Base-by-base conservation (phyloP, 2,797 vertebrate genomes). In the Paratrypauchen microcephalus region DNA sequence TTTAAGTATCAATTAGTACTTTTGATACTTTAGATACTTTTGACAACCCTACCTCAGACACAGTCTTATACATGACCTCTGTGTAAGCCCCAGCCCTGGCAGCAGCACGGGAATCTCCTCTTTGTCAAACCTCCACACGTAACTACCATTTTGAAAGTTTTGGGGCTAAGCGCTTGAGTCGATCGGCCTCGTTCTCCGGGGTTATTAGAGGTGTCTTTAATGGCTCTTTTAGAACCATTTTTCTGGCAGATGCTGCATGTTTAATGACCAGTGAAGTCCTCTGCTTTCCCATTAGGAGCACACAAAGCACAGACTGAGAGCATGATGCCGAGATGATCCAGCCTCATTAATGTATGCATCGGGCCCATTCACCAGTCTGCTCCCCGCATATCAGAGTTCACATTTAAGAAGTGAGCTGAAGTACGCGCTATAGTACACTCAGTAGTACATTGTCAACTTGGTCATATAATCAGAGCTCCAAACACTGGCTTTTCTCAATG, bases 331-430 rank as follows among this genome's bases (percentile, higher is more conserved):
- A 72, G 36, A 83, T 87, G 73, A 80, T 70, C 77, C 65, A n/a
- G 69, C 69, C 77, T 86, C 79, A 88, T 91, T 85, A 85, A 91
- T 82, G 85, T 79, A 89, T 88, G 78, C 77, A 89, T 78, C 9
- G 55, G 55, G 54, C 54, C 72, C 80, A 71, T 78, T 71, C 68
- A 52, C 50, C 61, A 72, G 73, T 62, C n/a, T 48, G 69, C 65
- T 68, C 30, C 41, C 2, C 13, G 81, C 36, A 75, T 65, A 52
- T 58, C 74, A 71, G 28, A 24, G 65, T 67, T 71, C 64, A 57
- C 28, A 48, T 48, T 62, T 72, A 68, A 74, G 61, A 41, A 62
- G 36, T 21, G 23, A 77, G 76, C 2, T 36, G 18, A 54, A n/a
- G 39, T 62, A 62, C 36, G 1, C 18, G 15, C 19, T 61, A 3